Base-by-base conservation (phyloP, 2,888 invertebrate species). In the Ferrisia virgata region DNA sequence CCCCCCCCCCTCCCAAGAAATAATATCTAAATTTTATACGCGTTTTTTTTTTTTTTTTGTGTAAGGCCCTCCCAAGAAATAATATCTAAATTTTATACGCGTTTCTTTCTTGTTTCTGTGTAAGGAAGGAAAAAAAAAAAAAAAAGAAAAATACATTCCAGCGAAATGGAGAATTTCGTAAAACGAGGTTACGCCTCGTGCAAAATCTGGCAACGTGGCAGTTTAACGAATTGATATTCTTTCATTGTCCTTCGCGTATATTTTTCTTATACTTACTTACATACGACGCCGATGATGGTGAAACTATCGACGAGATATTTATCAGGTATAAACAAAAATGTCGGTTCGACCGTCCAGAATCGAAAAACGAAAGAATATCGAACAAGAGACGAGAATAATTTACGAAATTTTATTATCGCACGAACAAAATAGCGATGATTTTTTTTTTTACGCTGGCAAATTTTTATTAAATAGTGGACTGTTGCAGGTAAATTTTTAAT, bases 211-310 rank as follows among this genome's bases (percentile, higher is more conserved):
- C 64, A 64, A 64, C 28, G 64, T 64, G 64, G 64, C 64, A 28
- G 15, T 31, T 28, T 64, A 28, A 64, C 64, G 64, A 28, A 64
- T 31, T 64, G 64, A 64, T 64, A 64, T 64, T 64, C 64, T 64
- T 64, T 64, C 64, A 64, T 64, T 64, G 64, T 64, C 64, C 64
- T 64, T 64, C 64, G 64, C 64, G 64, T 64, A 64, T 64, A 28
- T 64, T 64, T 64, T n/a, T n/a, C n/a, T n/a, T n/a, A n/a, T n/a
- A n/a, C n/a, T n/a, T n/a, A n/a, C 28, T 64, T 64, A 53, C 22
- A 53, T 53, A 53, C 9, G 5, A 22, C 22, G 22, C 15, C 15
- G n/a, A 15, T 15, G 28, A 64, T 64, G 31, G 64, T 31, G 64
- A 64, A 64, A 64, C 64, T 31, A 64, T 64, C 64, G 28, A 64